A percentile compares a stretch with the other conserved stretches of the same genome.
phyloP scores from a whole-genome alignment of 2,113 vertebrate genomes.

The Burhinus bistriatus region DNA sequence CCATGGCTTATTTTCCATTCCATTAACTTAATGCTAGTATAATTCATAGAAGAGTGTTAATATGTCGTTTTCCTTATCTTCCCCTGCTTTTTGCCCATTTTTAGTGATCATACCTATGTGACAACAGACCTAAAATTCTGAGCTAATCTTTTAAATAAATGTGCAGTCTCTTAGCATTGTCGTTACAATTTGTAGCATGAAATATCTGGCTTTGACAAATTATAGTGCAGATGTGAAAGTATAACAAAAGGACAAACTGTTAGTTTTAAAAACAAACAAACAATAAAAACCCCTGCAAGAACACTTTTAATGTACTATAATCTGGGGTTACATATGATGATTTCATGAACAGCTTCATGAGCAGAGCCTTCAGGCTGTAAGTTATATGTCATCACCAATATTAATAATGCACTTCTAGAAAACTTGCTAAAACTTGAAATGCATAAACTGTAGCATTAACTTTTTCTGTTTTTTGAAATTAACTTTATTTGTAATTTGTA shows the following conservation, averaged over 20 bases:
- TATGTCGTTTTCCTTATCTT: neutral
- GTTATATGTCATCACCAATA: neutral
- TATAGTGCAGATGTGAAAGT: neutral
- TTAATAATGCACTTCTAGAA: neutral
- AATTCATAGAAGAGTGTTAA: neutral
- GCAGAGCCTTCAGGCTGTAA: neutral
- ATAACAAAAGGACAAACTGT: neutral
- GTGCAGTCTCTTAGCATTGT: neutral
- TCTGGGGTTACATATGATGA: neutral
- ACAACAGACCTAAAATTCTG: neutral
- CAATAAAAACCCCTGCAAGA: neutral
- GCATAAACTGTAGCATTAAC: neutral
- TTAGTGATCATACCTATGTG: neutral
- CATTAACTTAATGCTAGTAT: neutral
- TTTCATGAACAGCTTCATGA: neutral
- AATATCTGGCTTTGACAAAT: neutral
- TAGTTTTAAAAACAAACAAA: neutral
- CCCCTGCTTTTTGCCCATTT: neutral
- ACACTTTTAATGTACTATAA: neutral
- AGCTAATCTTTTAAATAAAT: neutral
- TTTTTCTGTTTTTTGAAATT: neutral
- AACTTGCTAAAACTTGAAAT: neutral
- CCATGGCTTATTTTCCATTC: neutral
- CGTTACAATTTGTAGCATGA: neutral
- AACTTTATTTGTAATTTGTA: neutral